Conservation (phyloP, 2,888 invertebrate species). For the Geotrupes spiniger region DNA sequence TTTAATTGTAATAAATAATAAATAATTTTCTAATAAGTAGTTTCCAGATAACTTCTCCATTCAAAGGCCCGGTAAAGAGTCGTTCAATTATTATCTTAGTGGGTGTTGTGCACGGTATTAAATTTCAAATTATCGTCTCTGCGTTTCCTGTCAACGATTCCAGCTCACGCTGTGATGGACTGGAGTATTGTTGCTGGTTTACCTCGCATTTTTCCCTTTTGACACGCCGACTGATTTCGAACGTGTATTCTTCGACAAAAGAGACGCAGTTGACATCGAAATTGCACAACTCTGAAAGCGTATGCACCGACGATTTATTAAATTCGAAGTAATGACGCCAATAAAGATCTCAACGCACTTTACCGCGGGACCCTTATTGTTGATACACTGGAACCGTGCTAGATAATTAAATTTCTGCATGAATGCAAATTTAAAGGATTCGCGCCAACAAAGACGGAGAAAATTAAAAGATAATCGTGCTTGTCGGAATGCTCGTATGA, state of each 20-base stretch:
- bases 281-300: no score
- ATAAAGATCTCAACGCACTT: no score
- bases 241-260: constrained; percentile 12
- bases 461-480: constrained; percentile 25
- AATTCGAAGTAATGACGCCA: no score
- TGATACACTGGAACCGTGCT: not conserved
- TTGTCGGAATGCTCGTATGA: constrained; percentile 26
- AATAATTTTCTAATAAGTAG: no score
- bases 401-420: constrained; percentile 2
- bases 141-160: constrained; percentile 21
- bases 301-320: no score
- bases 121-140: constrained; percentile 25
- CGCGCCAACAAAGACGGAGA: constrained; percentile 24
- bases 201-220: constrained; percentile 12
- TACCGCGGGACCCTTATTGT: constrained; percentile 9
- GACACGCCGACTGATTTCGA: constrained; percentile 5
- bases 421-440: constrained; percentile 2
- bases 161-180: constrained; percentile 23
- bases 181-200: constrained; percentile 20
- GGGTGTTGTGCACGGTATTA: constrained; percentile 25
- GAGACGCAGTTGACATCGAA: no score
- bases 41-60: no score
- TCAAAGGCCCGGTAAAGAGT: no score
- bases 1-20: no score
- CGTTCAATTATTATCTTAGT: constrained; percentile 23